Evolutionary conservation across 2,888 invertebrate genomes (phyloP).

Genomic region (Ormyrus pomaceus): DNA sequence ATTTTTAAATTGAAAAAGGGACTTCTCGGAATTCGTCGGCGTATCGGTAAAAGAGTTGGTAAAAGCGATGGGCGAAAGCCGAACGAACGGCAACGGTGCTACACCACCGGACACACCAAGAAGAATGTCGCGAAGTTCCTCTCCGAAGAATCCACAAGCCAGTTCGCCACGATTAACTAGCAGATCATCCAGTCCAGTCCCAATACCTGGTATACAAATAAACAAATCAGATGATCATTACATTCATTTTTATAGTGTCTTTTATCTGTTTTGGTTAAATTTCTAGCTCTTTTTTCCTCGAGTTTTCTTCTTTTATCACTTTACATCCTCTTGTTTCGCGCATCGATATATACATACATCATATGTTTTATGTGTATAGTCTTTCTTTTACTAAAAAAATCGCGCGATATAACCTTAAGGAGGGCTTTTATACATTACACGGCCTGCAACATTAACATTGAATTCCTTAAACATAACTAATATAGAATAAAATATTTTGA

Average conservation of each 20-base stretch:
- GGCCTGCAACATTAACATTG: not conserved
- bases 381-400: conserved; percentile 15
- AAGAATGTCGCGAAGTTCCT: conserved; percentile 76
- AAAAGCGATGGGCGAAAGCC: conserved; percentile 84
- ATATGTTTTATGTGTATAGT: conserved; percentile 30
- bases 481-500: not conserved
- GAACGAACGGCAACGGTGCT: conserved; percentile 87
- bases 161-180: conserved; percentile 77
- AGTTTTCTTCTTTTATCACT: not conserved
- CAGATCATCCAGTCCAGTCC: conserved; percentile 80
- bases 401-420: not conserved
- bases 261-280: not conserved
- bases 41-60: conserved; percentile 85
- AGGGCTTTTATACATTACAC: too few relatives aligned
- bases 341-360: conserved; percentile 10
- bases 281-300: not conserved
- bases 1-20: conserved; percentile 64
- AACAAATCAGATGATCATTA: too few relatives aligned
- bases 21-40: conserved; percentile 79
- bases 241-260: conserved; percentile 1
- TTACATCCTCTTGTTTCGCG: conserved; percentile 27
- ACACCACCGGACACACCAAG: conserved; percentile 84
- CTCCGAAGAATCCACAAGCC: conserved; percentile 76
- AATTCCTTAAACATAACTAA: not conserved
- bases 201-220: conserved; percentile 77